Evolutionary conservation across 2,888 invertebrate genomes (phyloP), one percentile per base, ranked within the genome.

Genomic region (Chrysomela aeneicollis): DNA sequence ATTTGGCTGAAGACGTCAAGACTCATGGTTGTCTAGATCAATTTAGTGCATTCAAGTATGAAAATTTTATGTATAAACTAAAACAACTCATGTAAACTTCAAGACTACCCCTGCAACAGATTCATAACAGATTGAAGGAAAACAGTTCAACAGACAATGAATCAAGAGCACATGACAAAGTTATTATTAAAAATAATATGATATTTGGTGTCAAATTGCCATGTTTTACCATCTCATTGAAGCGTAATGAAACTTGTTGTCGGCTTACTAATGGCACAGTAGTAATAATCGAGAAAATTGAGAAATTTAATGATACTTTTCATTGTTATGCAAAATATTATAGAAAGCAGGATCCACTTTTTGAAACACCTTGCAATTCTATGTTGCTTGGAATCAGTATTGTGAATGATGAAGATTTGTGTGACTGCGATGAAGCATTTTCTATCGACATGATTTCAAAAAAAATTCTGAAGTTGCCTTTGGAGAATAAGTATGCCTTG

Each of bases 1-100:
- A 52, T 32, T 52, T 30, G 15, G 30, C 52, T 52, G 52, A 52
- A 32, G 52, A 52, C 15, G 52, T 30, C 9, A 52, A 32, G 10
- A 10, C 15, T 52, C 52, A 52, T 30, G 26, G 52, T 17, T 17
- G 17, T 15, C 18, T 47, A 47, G 47, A 47, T 19, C 5, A 10
- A 9, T 42, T 42, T 9, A 42, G 42, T 10, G 42, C 42, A 5
- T 42, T 42, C 17, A 42, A 47, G 10, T 47, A 3, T 47, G 19
- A 47, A 17, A 47, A 47, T 47, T 47, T 47, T 3, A 47, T 47
- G 47, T 47, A 47, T 17, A 47, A 47, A 47, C 2, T 17, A 8
- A 47, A 47, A n/a, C 12, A 47, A 47, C 17, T 47, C 15, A 15
- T 42, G 12, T 6, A 19, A 47, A 9, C 12, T 47, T 47, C 47